A percentile compares a stretch with the other conserved stretches of the same genome.
Conservation (phyloP, 2,113 vertebrate genomes). For the Antechinus flavipes region DNA sequence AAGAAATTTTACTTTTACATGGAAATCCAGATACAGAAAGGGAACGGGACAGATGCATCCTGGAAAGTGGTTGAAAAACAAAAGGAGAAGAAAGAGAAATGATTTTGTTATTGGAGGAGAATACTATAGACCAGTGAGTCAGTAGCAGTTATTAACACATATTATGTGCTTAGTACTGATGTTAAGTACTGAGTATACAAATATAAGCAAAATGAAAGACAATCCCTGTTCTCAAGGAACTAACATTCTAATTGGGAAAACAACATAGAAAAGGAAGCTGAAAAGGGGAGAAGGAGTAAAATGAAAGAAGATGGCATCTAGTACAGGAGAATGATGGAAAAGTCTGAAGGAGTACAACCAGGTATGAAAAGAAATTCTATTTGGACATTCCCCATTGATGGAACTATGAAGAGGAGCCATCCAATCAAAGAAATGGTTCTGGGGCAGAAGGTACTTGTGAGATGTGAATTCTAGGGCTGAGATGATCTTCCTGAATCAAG, state of each 20-base stretch:
- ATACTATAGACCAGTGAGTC: neutral
- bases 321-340: neutral
- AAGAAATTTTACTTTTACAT: neutral
- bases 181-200: neutral
- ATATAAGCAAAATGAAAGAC: neutral
- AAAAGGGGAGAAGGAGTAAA: neutral
- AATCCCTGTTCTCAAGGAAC: neutral
- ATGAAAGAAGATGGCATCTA: neutral
- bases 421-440: neutral
- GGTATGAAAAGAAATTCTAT: neutral
- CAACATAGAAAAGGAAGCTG: neutral
- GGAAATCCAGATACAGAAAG: neutral
- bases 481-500: neutral
- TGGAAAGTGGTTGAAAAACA: neutral
- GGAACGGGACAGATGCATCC: neutral
- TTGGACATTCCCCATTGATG: neutral
- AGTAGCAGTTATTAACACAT: neutral
- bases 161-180: neutral
- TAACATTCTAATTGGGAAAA: neutral
- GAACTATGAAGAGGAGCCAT: neutral
- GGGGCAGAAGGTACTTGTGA: neutral
- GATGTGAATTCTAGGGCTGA: neutral
- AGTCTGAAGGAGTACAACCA: neutral
- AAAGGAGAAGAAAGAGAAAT: neutral
- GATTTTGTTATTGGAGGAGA: neutral